A percentile compares a stretch with the other conserved stretches of the same genome.
Evolutionary conservation across 2,888 invertebrate species (phyloP).

Genomic region (Mythimna loreyi): DNA sequence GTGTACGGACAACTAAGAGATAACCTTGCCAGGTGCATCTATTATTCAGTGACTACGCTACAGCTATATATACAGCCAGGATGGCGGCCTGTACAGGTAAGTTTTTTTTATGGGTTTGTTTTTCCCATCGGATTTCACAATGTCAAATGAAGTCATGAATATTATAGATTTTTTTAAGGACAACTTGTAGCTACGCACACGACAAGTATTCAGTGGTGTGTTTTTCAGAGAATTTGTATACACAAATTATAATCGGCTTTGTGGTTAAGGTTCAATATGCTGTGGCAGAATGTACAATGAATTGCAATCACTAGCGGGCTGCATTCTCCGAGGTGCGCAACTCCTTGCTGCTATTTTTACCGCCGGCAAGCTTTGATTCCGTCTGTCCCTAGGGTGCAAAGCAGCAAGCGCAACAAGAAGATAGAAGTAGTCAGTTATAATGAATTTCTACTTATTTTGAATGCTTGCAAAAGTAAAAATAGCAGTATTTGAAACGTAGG

Average conservation of each 20-base stretch:
- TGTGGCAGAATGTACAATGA: conserved; percentile 38
- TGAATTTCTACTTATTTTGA: too few relatives aligned
- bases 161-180: conserved; percentile 1
- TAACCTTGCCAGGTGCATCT: conserved; percentile 87
- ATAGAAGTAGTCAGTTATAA: background rate
- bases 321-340: conserved; percentile 62
- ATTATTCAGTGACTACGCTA: conserved; percentile 88
- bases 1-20: conserved; percentile 72
- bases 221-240: conserved; percentile 14
- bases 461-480: background rate
- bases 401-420: background rate
- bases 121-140: conserved; percentile 25
- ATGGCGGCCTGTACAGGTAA: conserved; percentile 88
- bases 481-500: background rate
- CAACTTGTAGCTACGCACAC: conserved; percentile 19
- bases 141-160: background rate
- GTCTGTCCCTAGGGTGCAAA: conserved; percentile 13
- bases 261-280: conserved; percentile 55
- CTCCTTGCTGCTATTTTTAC: conserved; percentile 55
- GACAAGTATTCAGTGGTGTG: background rate
- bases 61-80: conserved; percentile 79
- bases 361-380: conserved; percentile 20
- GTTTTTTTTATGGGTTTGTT: conserved; percentile 65
- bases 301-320: conserved; percentile 54
- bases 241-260: conserved; percentile 18